phyloP scores from a whole-genome alignment of 1,140 invertebrate species.

The Caenorhabditis brenneri region DNA sequence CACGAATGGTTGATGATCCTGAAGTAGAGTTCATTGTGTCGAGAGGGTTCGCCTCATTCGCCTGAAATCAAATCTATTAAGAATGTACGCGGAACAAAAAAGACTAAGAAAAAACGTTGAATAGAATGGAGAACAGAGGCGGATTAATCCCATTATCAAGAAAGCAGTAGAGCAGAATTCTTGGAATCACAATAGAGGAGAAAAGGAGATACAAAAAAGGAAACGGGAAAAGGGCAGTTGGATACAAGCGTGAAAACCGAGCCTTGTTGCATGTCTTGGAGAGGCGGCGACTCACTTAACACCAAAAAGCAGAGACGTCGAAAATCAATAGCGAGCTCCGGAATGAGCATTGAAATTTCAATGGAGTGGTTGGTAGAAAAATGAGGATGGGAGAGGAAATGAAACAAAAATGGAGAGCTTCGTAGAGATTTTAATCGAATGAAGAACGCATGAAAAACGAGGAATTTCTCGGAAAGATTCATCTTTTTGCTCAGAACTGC shows the following conservation, averaged over 20 bases:
- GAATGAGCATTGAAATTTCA: constrained; percentile 16
- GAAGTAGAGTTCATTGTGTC: constrained; percentile 7
- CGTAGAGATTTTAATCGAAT: not conserved
- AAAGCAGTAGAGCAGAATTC: not conserved
- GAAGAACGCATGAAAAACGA: not conserved
- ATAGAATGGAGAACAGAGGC: not conserved
- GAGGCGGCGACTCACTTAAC: constrained; percentile 39
- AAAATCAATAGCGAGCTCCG: constrained; percentile 7
- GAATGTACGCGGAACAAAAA: not conserved
- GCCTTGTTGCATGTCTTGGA: constrained; percentile 4
- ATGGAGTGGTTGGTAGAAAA: not conserved
- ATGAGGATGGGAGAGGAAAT: not conserved
- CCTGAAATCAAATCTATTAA: not conserved
- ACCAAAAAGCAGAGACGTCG: constrained; percentile 30
- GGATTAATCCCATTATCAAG: not conserved
- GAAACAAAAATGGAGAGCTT: too few species aligned
- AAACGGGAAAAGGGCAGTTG: not conserved
- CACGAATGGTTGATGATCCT: constrained; percentile 40
- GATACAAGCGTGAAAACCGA: constrained; percentile 28
- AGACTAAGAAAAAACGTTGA: not conserved
- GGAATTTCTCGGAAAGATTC: too few species aligned
- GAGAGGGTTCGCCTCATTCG: not conserved
- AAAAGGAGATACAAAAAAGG: not conserved
- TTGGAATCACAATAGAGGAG: not conserved
- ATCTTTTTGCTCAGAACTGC: too few species aligned